A percentile compares a stretch with the other conserved stretches of the same genome.
Evolutionary conservation across 2,113 vertebrate species (phyloP).

Genomic region (Triplophysa siluroides): DNA sequence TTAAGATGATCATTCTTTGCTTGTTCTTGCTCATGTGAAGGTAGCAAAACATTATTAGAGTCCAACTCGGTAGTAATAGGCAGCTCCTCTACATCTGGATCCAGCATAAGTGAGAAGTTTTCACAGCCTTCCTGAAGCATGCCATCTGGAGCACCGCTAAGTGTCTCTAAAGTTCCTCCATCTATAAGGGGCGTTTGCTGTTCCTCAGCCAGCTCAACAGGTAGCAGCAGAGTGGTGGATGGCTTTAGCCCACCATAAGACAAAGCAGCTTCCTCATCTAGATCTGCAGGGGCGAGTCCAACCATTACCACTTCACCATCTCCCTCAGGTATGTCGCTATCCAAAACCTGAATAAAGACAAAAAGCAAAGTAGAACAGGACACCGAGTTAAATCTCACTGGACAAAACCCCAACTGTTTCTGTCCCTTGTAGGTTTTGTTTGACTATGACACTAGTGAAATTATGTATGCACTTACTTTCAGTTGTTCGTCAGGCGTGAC

Average conservation of each 20-base stretch:
- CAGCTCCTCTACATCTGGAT: slow-evolving; percentile 76
- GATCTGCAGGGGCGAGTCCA: slow-evolving; percentile 54
- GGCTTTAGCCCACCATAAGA: slow-evolving; percentile 74
- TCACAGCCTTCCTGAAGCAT: slow-evolving; percentile 68
- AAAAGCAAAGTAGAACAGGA: not conserved
- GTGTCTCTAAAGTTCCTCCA: slow-evolving; percentile 63
- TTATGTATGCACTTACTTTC: slow-evolving; percentile 57
- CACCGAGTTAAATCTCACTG: too few species aligned
- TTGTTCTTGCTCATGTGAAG: not conserved
- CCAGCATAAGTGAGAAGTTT: slow-evolving; percentile 87
- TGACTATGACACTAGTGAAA: too few species aligned
- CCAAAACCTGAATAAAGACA: slow-evolving; percentile 57
- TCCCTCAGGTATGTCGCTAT: slow-evolving; percentile 62
- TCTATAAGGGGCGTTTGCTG: slow-evolving; percentile 71
- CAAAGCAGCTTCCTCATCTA: slow-evolving; percentile 61
- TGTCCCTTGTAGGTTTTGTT: too few species aligned
- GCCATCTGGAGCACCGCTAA: slow-evolving; percentile 62
- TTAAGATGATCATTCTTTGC: not conserved
- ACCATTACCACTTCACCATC: slow-evolving; percentile 60
- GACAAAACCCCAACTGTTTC: too few species aligned
- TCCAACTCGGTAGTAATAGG: slow-evolving; percentile 26
- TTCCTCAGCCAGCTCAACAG: slow-evolving; percentile 72
- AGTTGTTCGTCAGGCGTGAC: slow-evolving; percentile 61
- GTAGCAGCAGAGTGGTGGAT: slow-evolving; percentile 73
- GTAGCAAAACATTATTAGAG: not conserved